Evolutionary conservation across 2,797 vertebrate genomes (phyloP).

Genomic region (Hemibagrus guttatus): DNA sequence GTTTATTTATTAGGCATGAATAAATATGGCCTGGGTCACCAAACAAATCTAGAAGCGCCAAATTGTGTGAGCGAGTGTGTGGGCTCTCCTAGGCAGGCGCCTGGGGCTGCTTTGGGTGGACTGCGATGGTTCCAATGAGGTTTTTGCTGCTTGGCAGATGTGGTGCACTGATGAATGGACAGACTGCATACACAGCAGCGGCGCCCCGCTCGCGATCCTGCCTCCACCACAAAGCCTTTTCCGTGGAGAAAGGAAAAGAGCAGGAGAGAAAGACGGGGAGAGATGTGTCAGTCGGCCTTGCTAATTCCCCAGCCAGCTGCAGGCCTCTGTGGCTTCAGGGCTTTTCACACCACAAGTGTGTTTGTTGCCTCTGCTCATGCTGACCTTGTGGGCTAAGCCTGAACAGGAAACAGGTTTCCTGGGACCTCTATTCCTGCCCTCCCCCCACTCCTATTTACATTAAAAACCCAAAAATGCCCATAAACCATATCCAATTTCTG

Average conservation of each 20-base stretch:
- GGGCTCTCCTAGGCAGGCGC: slow-evolving; percentile 27
- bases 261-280: slow-evolving; percentile 7
- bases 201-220: slow-evolving; percentile 25
- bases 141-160: slow-evolving; percentile 37
- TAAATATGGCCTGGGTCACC: slow-evolving; percentile 42
- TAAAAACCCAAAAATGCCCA: slow-evolving; percentile 36
- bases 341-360: slow-evolving; percentile 32
- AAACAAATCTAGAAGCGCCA: slow-evolving; percentile 26
- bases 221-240: slow-evolving; percentile 43
- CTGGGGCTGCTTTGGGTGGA: slow-evolving; percentile 25
- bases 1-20: slow-evolving; percentile 47
- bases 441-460: slow-evolving; percentile 39
- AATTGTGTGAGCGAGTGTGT: slow-evolving; percentile 6
- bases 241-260: slow-evolving; percentile 17
- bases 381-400: slow-evolving; percentile 37
- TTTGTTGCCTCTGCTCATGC: slow-evolving; percentile 27
- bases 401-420: slow-evolving; percentile 41
- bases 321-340: slow-evolving; percentile 27
- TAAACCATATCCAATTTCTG: slow-evolving; percentile 47
- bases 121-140: slow-evolving; percentile 34
- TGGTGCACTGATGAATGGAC: slow-evolving; percentile 34
- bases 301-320: slow-evolving; percentile 38
- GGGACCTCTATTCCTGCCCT: not conserved
- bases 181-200: slow-evolving; percentile 34
- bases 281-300: slow-evolving; percentile 23